Evolutionary conservation across 2,797 vertebrate species (phyloP), one percentile per base, ranked within the genome.

Genomic region (Tiaroga cobitis): DNA sequence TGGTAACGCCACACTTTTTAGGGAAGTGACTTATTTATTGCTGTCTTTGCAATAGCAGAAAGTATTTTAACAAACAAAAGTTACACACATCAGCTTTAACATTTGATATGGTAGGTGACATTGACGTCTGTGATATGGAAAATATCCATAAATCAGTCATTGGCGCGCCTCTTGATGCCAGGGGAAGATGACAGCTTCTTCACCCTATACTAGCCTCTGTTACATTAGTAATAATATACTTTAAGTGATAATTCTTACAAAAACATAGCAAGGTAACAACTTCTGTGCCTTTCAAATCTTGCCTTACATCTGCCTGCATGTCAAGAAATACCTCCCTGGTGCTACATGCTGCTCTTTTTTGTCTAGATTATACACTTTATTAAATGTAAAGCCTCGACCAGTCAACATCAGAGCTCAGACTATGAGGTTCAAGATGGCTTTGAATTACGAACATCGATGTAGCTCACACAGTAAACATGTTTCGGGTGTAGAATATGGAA

Each of bases 391-490:
- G 46, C n/a, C n/a, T 49, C 21, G 4, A n/a, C 61, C 49, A 49
- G 54, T 82, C 59, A 82, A 41, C 29, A 77, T 82, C 54, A 78
- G 56, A 7, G 5, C n/a, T 7, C 32, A 39, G 63, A 54, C 49
- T 21, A 34, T 72, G n/a, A 46, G 80, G 61, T 76, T 76, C 49
- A 80, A 15, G 51, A 29, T 26, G 39, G 34, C 76, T 81, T 78
- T 78, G n/a, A 86, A 70, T 19, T 63, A 82, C 41, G 15, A 26
- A n/a, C 29, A 43, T 59, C n/a, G 9, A 61, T 74, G 74, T 51
- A 80, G 21, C 37, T 61, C 56, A 72, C 21, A 24, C 29, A 34
- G 56, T 19, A 24, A 32, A 80, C 18, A 32, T 72, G 61, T 84
- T 81, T 74, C 2, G 10, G 34, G 43, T 41, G 10, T 67, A n/a